Evolutionary conservation across 1,140 invertebrate genomes (phyloP).

Genomic region (Drosophila lini): DNA sequence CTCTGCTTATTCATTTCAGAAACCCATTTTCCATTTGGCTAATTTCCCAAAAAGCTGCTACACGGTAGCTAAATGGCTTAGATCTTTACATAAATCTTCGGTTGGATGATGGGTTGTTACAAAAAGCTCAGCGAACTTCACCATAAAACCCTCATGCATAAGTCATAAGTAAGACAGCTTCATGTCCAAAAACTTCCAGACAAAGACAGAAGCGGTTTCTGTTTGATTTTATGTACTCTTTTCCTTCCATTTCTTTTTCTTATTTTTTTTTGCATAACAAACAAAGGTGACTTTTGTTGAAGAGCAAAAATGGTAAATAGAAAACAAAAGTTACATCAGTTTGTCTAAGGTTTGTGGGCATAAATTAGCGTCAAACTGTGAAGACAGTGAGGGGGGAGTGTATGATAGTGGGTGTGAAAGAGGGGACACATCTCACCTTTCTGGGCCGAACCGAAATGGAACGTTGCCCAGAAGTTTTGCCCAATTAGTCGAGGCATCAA

Average conservation of each 20-base stretch:
- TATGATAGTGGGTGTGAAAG: slow-evolving; percentile 18
- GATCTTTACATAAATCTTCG: slow-evolving; percentile 21
- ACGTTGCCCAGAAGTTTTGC: slow-evolving; percentile 58
- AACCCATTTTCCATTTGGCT: slow-evolving; percentile 26
- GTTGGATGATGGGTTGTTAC: slow-evolving; percentile 4
- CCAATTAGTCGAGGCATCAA: slow-evolving; percentile 67
- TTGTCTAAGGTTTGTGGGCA: slow-evolving; percentile 45
- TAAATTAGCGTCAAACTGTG: slow-evolving; percentile 66
- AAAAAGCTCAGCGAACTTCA: slow-evolving; percentile 26
- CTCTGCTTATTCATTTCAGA: slow-evolving; percentile 6
- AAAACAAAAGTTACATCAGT: slow-evolving; percentile 80
- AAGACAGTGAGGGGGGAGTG: neutral
- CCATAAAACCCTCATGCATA: slow-evolving; percentile 69
- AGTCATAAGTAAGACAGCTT: slow-evolving; percentile 68
- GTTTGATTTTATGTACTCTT: slow-evolving; percentile 49
- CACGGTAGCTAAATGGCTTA: slow-evolving; percentile 27
- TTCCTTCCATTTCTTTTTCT: slow-evolving; percentile 1
- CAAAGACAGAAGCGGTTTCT: slow-evolving; percentile 42
- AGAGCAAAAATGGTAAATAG: slow-evolving; percentile 52
- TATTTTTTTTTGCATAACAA: slow-evolving; percentile 63
- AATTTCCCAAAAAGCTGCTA: slow-evolving; percentile 25
- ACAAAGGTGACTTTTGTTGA: slow-evolving; percentile 70
- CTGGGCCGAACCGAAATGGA: slow-evolving; percentile 20
- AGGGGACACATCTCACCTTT: slow-evolving; percentile 48
- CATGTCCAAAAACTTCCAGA: slow-evolving; percentile 43